A percentile compares a stretch with the other conserved stretches of the same genome.
Conservation (phyloP, 2,888 invertebrate species). For the Phyllotreta cruciferae region DNA sequence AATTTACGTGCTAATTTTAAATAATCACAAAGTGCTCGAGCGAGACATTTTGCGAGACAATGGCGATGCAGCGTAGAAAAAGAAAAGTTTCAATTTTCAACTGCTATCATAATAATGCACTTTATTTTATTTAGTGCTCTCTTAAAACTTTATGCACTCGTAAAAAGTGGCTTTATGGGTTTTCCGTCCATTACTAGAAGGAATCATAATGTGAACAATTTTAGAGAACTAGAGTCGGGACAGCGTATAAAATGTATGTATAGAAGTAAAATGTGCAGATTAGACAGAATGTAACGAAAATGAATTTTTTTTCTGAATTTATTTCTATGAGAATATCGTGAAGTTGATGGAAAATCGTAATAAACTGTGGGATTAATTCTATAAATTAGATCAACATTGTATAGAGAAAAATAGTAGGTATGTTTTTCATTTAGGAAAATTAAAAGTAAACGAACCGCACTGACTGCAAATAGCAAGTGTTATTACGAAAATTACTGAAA, state of each 20-base stretch:
- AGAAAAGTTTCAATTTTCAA: constrained; percentile 35
- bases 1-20: background rate
- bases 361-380: no score
- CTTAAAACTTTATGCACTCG: constrained; percentile 40
- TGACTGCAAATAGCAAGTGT: constrained; percentile 12
- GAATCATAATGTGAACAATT: constrained; percentile 36
- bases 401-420: no score
- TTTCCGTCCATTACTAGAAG: constrained; percentile 35
- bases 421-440: no score
- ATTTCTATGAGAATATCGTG: no score
- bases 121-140: constrained; percentile 38
- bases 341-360: no score
- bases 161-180: constrained; percentile 38
- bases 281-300: constrained; percentile 13
- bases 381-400: no score
- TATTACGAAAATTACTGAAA: constrained; percentile 26
- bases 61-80: constrained; percentile 1
- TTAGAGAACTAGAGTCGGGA: constrained; percentile 23
- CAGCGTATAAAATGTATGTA: constrained; percentile 19
- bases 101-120: constrained; percentile 35
- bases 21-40: background rate
- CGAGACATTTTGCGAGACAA: constrained; percentile 10
- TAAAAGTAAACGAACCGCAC: background rate
- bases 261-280: constrained; percentile 13
- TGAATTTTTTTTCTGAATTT: no score